A percentile compares a stretch with the other conserved stretches of the same genome.
Conservation (phyloP, 1,140 invertebrate genomes). For the Drosophila varians region DNA sequence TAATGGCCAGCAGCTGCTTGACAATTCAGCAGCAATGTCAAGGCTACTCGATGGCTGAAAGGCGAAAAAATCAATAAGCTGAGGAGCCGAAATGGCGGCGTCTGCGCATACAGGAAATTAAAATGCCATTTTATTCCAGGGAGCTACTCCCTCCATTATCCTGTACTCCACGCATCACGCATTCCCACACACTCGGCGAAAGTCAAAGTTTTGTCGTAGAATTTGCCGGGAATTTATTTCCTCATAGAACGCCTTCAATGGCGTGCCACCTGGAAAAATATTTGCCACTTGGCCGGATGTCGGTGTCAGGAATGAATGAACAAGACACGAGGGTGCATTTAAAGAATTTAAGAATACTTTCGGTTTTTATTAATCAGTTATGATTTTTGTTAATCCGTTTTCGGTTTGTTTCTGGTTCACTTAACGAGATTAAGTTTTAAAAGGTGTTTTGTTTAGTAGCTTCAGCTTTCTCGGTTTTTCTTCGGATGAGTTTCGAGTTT, state of each 20-base stretch:
- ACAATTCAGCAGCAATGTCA: constrained; percentile 45
- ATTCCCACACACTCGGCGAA: not conserved
- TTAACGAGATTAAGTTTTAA: constrained; percentile 73
- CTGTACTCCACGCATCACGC: not conserved
- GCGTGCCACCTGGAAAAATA: constrained; percentile 1
- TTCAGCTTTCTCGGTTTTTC: constrained; percentile 26
- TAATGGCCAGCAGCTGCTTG: constrained; percentile 17
- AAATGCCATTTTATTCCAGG: constrained; percentile 41
- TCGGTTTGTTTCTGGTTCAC: constrained; percentile 21
- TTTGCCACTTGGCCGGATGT: constrained; percentile 8
- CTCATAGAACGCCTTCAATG: not conserved
- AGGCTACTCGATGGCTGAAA: constrained; percentile 8
- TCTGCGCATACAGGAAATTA: constrained; percentile 52
- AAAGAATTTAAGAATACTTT: constrained; percentile 82
- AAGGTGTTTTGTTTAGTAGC: constrained; percentile 45
- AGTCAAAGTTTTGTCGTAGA: constrained; percentile 3
- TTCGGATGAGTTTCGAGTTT: constrained; percentile 45
- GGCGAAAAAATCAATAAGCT: constrained; percentile 37
- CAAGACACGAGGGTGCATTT: constrained; percentile 40
- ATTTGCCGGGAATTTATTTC: constrained; percentile 16
- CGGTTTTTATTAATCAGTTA: constrained; percentile 68
- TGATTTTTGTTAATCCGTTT: constrained; percentile 52
- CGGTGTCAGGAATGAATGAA: constrained; percentile 28
- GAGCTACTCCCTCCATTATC: constrained; percentile 1
- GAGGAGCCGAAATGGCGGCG: constrained; percentile 28